These are phyloP conservation scores for Xylota segnis DNA, from an alignment of 2,888 invertebrate species.

Conservation along the genomic window DNA sequence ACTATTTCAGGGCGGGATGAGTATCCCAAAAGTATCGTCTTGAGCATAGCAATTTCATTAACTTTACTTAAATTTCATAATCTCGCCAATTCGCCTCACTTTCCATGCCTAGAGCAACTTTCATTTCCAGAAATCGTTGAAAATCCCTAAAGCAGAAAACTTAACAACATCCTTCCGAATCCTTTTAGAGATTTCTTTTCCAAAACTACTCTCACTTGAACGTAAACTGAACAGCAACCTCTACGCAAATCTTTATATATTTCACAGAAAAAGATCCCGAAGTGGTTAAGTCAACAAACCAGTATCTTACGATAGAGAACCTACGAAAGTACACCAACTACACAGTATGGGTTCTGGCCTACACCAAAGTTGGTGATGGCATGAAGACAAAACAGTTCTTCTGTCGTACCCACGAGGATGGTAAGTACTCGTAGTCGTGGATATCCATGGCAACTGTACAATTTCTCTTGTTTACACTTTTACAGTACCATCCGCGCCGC, in stretches of 20 bases:
- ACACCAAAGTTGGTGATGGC: slow-evolving; percentile 95
- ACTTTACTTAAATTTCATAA: too few relatives aligned
- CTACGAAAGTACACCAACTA: slow-evolving; percentile 95
- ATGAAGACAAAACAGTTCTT: slow-evolving; percentile 92
- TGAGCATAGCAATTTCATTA: too few relatives aligned
- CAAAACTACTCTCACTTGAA: slow-evolving; percentile 9
- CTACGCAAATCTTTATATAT: slow-evolving; percentile 1
- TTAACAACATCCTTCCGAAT: background rate
- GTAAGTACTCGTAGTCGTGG: slow-evolving; percentile 85
- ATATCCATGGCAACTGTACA: slow-evolving; percentile 10
- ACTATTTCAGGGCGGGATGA: too few relatives aligned
- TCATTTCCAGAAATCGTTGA: background rate
- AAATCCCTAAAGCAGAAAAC: background rate
- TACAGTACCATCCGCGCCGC: slow-evolving; percentile 94
- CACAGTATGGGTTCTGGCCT: slow-evolving; percentile 95
- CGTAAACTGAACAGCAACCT: slow-evolving; percentile 19
- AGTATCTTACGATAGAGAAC: slow-evolving; percentile 87
- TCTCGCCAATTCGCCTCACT: too few relatives aligned
- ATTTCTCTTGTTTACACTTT: slow-evolving; percentile 29
- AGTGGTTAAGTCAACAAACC: slow-evolving; percentile 88
- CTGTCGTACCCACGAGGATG: slow-evolving; percentile 95
- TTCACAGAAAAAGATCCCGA: slow-evolving; percentile 89
- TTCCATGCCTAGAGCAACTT: background rate
- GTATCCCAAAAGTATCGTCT: too few relatives aligned
- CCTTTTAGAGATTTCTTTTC: slow-evolving; percentile 1